Conservation (phyloP, 2,797 vertebrate genomes). For the Megaceryle alcyon region DNA sequence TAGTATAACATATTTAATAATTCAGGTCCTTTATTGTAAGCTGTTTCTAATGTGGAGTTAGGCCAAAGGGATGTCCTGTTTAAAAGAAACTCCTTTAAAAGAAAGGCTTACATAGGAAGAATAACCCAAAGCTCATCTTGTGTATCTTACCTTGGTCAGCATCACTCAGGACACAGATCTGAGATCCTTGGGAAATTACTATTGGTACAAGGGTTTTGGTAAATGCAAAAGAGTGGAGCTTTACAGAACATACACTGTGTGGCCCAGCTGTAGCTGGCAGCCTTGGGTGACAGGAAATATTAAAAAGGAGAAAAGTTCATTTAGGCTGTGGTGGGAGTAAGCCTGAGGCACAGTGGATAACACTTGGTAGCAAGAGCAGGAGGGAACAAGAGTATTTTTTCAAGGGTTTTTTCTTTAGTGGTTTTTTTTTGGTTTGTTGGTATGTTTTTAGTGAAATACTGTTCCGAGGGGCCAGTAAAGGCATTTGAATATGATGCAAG, state of each 20-base stretch:
- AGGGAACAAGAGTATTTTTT: background rate
- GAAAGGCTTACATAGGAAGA: background rate
- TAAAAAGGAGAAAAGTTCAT: background rate
- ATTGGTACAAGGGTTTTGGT: background rate
- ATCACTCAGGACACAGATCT: background rate
- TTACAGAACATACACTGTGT: background rate
- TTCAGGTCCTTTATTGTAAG: background rate
- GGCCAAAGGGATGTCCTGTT: background rate
- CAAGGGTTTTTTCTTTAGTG: background rate
- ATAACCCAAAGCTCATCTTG: background rate
- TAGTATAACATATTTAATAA: background rate
- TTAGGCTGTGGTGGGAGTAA: background rate
- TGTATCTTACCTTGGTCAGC: background rate
- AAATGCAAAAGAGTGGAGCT: background rate
- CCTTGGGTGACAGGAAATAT: background rate
- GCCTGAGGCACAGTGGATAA: background rate
- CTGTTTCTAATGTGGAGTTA: background rate
- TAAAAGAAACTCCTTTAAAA: background rate
- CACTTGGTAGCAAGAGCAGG: background rate
- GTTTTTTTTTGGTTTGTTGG: no score
- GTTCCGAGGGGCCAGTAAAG: background rate
- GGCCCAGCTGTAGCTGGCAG: background rate
- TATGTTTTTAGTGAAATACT: background rate
- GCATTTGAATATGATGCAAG: background rate
- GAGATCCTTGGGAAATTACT: no score